Evolutionary conservation across 2,113 vertebrate genomes (phyloP), one percentile per base, ranked within the genome.

Genomic region (Solenodon paradoxus): DNA sequence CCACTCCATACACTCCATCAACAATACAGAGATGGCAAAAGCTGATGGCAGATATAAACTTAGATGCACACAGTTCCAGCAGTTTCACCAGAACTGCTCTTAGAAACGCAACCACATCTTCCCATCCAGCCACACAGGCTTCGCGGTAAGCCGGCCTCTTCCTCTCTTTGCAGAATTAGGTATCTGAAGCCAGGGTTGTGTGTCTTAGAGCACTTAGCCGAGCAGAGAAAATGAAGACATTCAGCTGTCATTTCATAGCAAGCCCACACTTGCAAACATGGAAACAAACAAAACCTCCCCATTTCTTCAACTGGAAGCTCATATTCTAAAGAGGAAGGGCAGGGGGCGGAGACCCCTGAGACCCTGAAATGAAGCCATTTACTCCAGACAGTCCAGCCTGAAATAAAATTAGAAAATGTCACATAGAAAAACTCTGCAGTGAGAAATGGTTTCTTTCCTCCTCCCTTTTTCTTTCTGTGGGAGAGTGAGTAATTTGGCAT

Each of bases 341-440:
- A 19, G 68, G 61, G 49, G 35, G 45, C 61, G 94, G 71, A n/a
- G n/a, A n/a, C n/a, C n/a, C n/a, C n/a, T n/a, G 83, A 10, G 63
- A 82, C 51, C 85, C 96, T 78, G 93, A 91, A 84, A 77, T 17
- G 38, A 80, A 7, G 53, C 92, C 96, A 87, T 79, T 64, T 55
- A 71, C 93, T 88, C 49, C 9, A 94, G 90, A 83, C 71, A 38
- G 81, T 84, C 94, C 81, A 64, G 96, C 82, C 71, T 95, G 88
- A 91, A 94, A 63, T 95, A 98, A 96, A 98, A 97, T 97, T 97
- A 97, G 93, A 94, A 96, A 95, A 92, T 85, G 97, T 98, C 96
- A 97, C 90, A 90, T 82, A 97, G 97, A 97, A 98, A 98, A 97
- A 97, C 82, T 92, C 80, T 78, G 47, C 94, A 84, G 74, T 22